phyloP scores from a whole-genome alignment of 2,797 vertebrate species.

The Mastacembelus armatus region DNA sequence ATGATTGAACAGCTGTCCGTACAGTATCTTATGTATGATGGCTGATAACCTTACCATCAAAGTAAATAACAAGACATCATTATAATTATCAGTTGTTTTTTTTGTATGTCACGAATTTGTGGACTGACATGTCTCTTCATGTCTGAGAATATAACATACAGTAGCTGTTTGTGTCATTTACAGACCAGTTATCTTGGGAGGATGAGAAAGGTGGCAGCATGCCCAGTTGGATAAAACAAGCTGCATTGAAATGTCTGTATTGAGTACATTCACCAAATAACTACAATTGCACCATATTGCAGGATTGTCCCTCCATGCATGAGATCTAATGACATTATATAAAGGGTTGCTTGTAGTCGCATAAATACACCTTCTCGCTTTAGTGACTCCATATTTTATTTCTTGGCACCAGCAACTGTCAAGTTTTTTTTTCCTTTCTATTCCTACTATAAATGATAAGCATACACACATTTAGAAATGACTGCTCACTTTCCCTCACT shows the following conservation, averaged over 20 bases:
- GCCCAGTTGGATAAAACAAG: slow-evolving; percentile 18
- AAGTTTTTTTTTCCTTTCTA: background rate
- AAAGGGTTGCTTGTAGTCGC: slow-evolving; percentile 20
- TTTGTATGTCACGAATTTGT: no score
- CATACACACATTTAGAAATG: slow-evolving; percentile 34
- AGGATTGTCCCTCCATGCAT: slow-evolving; percentile 11
- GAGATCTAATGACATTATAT: slow-evolving; percentile 19
- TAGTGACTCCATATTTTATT: slow-evolving; percentile 28
- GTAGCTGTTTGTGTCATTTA: slow-evolving; percentile 42
- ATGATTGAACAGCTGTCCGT: no score
- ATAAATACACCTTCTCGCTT: slow-evolving; percentile 32
- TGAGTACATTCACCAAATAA: slow-evolving; percentile 14
- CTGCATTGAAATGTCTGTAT: slow-evolving; percentile 21
- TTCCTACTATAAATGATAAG: slow-evolving; percentile 2
- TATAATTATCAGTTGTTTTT: background rate
- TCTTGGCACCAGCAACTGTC: slow-evolving; percentile 1
- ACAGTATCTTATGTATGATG: no score
- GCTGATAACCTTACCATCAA: background rate
- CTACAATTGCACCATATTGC: slow-evolving; percentile 17
- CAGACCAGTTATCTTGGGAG: slow-evolving; percentile 26
- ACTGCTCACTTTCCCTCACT: slow-evolving; percentile 10
- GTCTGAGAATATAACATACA: slow-evolving; percentile 17
- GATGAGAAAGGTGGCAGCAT: slow-evolving; percentile 7
- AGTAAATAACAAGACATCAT: slow-evolving; percentile 4
- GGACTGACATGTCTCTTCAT: background rate